phyloP scores from a whole-genome alignment of 1,140 invertebrate species.

The Macrosteles quadrilineatus region DNA sequence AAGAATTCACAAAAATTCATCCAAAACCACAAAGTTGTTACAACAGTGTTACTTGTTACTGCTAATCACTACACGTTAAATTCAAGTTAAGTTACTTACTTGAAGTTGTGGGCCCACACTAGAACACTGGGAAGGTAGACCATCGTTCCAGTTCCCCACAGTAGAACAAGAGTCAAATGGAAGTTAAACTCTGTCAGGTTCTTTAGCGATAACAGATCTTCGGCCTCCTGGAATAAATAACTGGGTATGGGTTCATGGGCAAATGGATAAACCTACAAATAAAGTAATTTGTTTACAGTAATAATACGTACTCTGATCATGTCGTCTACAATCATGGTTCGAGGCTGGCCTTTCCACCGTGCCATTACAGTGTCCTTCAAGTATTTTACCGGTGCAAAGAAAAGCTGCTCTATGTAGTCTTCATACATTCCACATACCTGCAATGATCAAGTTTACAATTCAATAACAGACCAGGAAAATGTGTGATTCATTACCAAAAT shows the following conservation, averaged over 20 bases:
- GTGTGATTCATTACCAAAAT: no score
- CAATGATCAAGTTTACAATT: no score
- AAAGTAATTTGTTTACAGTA: no score
- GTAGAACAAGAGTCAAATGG: slow-evolving; percentile 50
- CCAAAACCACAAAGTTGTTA: no score
- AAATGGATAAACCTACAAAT: no score
- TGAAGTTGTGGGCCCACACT: slow-evolving; percentile 55
- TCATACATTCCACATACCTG: slow-evolving; percentile 71
- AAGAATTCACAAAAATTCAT: no score
- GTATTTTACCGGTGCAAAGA: slow-evolving; percentile 44
- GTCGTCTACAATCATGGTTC: background rate
- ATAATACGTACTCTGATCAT: background rate
- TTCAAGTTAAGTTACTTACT: no score
- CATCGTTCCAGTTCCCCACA: slow-evolving; percentile 48
- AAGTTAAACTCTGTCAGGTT: slow-evolving; percentile 36
- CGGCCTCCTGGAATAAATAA: slow-evolving; percentile 10
- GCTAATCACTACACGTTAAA: no score
- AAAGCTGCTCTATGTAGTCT: slow-evolving; percentile 68
- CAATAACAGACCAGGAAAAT: no score
- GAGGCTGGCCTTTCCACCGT: background rate
- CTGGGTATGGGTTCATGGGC: no score
- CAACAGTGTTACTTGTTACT: no score
- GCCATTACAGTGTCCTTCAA: background rate
- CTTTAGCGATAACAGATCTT: slow-evolving; percentile 9
- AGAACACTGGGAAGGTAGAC: slow-evolving; percentile 51